Base-by-base conservation (phyloP, 2,113 vertebrate species). In the Lutjanus erythropterus region DNA sequence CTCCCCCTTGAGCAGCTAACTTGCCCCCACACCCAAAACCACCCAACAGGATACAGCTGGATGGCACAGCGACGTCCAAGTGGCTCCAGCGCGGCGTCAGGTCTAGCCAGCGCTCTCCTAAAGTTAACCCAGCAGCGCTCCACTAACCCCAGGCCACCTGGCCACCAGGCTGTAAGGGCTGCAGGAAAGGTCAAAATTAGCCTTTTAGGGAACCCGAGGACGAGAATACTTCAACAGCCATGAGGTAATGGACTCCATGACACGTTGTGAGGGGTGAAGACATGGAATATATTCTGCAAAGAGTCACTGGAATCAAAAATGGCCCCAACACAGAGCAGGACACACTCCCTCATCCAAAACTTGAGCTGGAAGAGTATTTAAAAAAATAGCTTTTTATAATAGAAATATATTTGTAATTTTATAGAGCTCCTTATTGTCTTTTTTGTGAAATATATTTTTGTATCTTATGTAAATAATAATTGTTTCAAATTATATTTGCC, bases 391-490 rank as follows among this genome's bases (percentile, higher is more conserved):
- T 94, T 96, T 94, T 95, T 94, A 94, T 94, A 93, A 95, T 91
- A 94, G 90, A 96, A 92, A 94, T 93, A 93, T 96, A 96, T 96
- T 95, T 97, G 94, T 96, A 96, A 97, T 97, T 97, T 96, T 97
- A 95, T 96, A 97, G 94, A 96, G 94, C 93, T 94, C 86, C 92
- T 93, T 94, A 95, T 93, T 96, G 92, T 95, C 95, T 93, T 71
- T 89, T 87, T 90, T 91, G 92, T 94, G 94, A 96, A 97, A 96
- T 98, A 95, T 98, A 98, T 99, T 98, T 99, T 99, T 99, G 94
- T 99, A 99, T 95, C 89, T 92, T 76, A 69, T 95, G 94, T 95
- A 95, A 93, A 95, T 95, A 93, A 66, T 85, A 66, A 78, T 85
- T 79, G 86, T 78, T 86, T 85, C 37, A 90, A 70, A 90, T 86